Conservation (phyloP, 1,140 invertebrate genomes). For the Wasmannia auropunctata region DNA sequence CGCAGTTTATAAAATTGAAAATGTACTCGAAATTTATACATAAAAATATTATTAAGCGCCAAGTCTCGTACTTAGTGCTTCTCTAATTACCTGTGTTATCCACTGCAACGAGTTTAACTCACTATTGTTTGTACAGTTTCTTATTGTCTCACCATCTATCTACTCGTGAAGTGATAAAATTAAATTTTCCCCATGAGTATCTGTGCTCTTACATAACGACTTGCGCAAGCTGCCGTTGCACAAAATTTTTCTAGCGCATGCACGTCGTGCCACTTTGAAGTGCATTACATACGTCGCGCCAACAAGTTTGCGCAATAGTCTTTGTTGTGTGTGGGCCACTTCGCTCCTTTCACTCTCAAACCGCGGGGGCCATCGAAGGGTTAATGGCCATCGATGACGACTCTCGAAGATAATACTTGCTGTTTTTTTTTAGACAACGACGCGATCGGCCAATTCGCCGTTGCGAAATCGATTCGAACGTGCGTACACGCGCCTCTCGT, state of each 20-base stretch:
- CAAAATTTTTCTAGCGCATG: slow-evolving; percentile 47
- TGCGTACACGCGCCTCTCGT: neutral
- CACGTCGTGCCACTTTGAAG: slow-evolving; percentile 17
- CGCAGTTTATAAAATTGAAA: too few relatives aligned
- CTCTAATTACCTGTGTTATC: too few relatives aligned
- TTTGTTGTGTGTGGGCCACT: slow-evolving; percentile 42
- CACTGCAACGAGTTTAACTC: too few relatives aligned
- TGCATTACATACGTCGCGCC: slow-evolving; percentile 10
- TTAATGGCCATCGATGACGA: slow-evolving; percentile 32
- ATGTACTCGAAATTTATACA: too few relatives aligned
- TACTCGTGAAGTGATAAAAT: neutral
- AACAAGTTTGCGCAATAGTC: slow-evolving; percentile 39
- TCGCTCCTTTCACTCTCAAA: slow-evolving; percentile 55
- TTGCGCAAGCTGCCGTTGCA: slow-evolving; percentile 37
- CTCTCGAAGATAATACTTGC: neutral
- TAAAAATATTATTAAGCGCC: too few relatives aligned
- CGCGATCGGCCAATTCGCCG: too few relatives aligned
- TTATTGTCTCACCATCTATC: too few relatives aligned
- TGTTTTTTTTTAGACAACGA: neutral
- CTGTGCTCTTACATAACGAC: neutral
- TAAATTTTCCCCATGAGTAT: neutral
- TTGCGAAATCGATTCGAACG: slow-evolving; percentile 20
- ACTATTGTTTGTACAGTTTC: too few relatives aligned
- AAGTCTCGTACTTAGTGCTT: too few relatives aligned
- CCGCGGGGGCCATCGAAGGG: slow-evolving; percentile 6